Percentiles rank a stretch among this genome's conserved stretches.
Conservation (phyloP, 2,797 vertebrate genomes). For the Florisuga fusca region DNA sequence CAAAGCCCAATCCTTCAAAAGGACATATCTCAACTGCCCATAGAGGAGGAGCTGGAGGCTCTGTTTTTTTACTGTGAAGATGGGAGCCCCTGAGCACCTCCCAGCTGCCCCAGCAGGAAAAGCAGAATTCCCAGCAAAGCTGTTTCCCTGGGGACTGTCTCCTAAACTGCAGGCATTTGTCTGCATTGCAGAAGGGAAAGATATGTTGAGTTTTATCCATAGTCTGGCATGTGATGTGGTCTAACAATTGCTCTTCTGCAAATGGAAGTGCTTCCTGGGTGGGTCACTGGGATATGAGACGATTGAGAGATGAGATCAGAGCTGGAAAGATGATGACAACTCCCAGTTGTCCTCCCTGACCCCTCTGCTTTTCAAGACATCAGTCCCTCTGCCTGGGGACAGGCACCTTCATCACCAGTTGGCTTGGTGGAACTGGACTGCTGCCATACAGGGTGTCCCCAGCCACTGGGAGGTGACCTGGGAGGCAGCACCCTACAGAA, state of each 20-base stretch:
- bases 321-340: neutral
- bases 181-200: neutral
- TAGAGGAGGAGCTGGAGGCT: neutral
- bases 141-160: neutral
- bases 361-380: neutral
- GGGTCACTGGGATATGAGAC: neutral
- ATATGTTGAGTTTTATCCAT: neutral
- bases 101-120: neutral
- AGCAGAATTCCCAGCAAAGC: neutral
- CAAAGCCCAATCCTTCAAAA: neutral
- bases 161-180: neutral
- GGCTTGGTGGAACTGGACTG: neutral
- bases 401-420: neutral
- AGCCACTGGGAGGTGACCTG: neutral
- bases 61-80: too few relatives aligned
- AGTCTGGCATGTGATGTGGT: accelerated
- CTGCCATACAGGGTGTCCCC: neutral
- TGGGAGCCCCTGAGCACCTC: neutral
- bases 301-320: neutral
- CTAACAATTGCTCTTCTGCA: neutral
- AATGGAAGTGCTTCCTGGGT: accelerated
- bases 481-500: neutral
- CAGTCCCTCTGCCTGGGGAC: neutral
- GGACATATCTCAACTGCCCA: too few relatives aligned
- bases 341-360: neutral